These are phyloP conservation scores for Turritopsis rubra DNA, from an alignment of 30 jellyfish, hydroid and myxozoan species.

Conservation along the genomic window DNA sequence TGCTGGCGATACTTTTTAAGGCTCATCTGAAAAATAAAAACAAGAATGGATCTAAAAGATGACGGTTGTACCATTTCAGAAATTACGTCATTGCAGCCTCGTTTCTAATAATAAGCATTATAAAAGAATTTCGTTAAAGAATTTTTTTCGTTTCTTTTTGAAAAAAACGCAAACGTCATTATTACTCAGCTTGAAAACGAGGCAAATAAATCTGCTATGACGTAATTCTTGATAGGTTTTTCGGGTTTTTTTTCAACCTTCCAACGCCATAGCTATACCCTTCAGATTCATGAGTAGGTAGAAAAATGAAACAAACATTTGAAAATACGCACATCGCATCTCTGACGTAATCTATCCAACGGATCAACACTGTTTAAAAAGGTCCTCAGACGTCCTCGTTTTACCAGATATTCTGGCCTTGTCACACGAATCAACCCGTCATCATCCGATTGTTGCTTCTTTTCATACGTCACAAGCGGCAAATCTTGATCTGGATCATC, in stretches of 20 bases:
- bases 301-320: not conserved
- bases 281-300: not conserved
- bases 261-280: no score
- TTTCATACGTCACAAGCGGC: not conserved
- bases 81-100: no score
- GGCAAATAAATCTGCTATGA: no score
- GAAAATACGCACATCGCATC: not conserved
- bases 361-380: not conserved
- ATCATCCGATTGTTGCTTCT: not conserved
- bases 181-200: no score
- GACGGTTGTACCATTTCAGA: no score
- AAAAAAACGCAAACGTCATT: no score
- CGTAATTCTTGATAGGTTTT: no score
- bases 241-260: no score
- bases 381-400: not conserved
- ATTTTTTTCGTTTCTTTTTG: no score
- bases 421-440: not conserved
- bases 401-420: not conserved
- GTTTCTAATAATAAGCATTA: no score
- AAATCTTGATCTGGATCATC: constrained; percentile 2
- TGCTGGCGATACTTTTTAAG: not conserved
- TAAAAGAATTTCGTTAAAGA: no score
- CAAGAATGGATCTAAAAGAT: no score
- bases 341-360: not conserved
- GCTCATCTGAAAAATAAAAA: not conserved